Base-by-base conservation (phyloP, 1,140 invertebrate genomes). In the Macrotrachela quadricornifera region DNA sequence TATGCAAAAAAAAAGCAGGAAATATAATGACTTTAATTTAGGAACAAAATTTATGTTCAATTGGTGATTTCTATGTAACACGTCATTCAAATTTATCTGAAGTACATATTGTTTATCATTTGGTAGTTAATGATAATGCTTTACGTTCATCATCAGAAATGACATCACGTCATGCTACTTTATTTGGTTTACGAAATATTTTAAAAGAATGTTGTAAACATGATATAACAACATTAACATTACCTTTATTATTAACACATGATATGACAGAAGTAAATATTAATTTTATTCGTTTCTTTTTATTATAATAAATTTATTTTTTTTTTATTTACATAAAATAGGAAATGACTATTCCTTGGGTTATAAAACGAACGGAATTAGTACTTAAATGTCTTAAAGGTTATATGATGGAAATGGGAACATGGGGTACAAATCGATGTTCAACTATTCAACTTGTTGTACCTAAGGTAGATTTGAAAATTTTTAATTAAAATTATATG, bases 361-460 rank as follows among this genome's bases (percentile, higher is more conserved):
- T 90, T 68, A 77, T 85, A 59, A 83, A 86, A 63, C 70, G 92
- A 60, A 90, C 90, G 0, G 92, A 97, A 70, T 71, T 97, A 54
- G 81, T 96, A 54, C 87, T 92, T 61, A 97, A 97, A 71, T 97
- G 91, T 73, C 82, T 94, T 16, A 97, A 97, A 75, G 92, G 91
- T 0, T 97, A 95, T 67, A 90, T 96, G 84, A 92, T 97, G 66
- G 91, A 96, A 74, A 88, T 88, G 76, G 80, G 84, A 9, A 79
- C 71, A 37, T 72, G 71, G 62, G 84, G 85, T 55, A 85, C 84
- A 16, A 81, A 85, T 13, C 83, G 88, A 64, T 76, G 88, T 30
- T 80, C 82, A 63, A 90, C 83, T 67, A 74, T 85, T 42, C 82
- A 85, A 66, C 84, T 85, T 68, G 66, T 84, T 50, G 77, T 85